A percentile compares a stretch with the other conserved stretches of the same genome.
Evolutionary conservation across 2,113 vertebrate genomes (phyloP).

Genomic region (Heterotis niloticus): DNA sequence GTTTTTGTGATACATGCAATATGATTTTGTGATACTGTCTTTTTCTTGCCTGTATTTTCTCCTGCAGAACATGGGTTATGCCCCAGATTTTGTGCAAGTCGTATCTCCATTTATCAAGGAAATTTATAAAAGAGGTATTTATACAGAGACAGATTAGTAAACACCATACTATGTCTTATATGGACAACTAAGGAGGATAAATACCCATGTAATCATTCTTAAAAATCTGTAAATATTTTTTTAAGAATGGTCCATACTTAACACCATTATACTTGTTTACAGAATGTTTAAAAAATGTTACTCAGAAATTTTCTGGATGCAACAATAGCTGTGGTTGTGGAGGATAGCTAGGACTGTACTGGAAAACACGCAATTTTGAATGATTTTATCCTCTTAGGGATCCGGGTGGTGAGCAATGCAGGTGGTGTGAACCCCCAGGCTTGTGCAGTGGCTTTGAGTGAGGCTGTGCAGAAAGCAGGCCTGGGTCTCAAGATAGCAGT

Average conservation of each 20-base stretch:
- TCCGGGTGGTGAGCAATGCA: slow-evolving; percentile 78
- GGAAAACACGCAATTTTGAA: neutral
- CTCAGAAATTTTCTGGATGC: neutral
- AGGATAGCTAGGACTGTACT: neutral
- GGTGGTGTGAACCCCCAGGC: slow-evolving; percentile 76
- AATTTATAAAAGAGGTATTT: slow-evolving; percentile 74
- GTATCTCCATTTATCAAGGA: slow-evolving; percentile 78
- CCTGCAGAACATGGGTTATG: slow-evolving; percentile 70
- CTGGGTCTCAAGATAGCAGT: slow-evolving; percentile 78
- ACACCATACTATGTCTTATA: no score
- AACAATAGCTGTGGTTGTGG: neutral
- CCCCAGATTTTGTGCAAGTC: slow-evolving; percentile 75
- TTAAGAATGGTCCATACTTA: no score
- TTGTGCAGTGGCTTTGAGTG: slow-evolving; percentile 71
- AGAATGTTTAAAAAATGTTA: neutral
- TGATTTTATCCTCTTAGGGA: slow-evolving; percentile 54
- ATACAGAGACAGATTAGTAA: neutral
- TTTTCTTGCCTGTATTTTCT: slow-evolving; percentile 45
- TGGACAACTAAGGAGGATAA: no score
- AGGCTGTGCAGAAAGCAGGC: slow-evolving; percentile 69
- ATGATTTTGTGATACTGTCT: no score
- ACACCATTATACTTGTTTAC: no score
- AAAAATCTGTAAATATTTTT: no score
- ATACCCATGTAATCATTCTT: neutral
- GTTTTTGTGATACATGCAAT: neutral